Evolutionary conservation across 2,113 vertebrate species (phyloP).

Genomic region (Crotalus tigris): DNA sequence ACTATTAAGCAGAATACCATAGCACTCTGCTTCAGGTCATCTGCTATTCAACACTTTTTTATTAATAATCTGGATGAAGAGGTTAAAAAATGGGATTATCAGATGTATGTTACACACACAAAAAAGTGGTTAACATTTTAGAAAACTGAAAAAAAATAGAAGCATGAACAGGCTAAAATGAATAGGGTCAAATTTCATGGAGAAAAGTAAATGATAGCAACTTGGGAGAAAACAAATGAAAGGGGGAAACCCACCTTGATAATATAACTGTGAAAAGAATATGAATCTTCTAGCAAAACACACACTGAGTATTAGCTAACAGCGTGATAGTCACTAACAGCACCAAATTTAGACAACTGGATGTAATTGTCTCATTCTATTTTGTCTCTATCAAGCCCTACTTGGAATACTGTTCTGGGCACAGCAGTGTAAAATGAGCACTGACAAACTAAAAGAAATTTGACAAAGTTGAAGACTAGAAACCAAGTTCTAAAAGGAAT

Average conservation of each 20-base stretch:
- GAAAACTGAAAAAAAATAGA: neutral
- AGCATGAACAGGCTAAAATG: no score
- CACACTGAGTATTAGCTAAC: neutral
- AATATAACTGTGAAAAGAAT: neutral
- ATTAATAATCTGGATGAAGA: neutral
- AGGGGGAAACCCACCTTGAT: neutral
- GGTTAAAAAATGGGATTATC: neutral
- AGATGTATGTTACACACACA: neutral
- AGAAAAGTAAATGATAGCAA: neutral
- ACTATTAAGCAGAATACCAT: neutral
- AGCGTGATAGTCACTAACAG: neutral
- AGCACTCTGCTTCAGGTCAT: neutral
- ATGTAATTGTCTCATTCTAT: neutral
- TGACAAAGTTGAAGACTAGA: neutral
- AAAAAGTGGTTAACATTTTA: neutral
- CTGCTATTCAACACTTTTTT: neutral
- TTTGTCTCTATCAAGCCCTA: neutral
- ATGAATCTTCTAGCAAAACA: neutral
- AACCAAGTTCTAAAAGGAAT: neutral
- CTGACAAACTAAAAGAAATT: neutral
- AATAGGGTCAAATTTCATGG: no score
- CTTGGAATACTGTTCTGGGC: neutral
- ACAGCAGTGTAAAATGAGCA: neutral
- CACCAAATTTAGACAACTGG: neutral
- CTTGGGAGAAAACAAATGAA: neutral